These are phyloP conservation scores for Dromas ardeola DNA, from an alignment of 2,113 vertebrate species.

Conservation along the genomic window DNA sequence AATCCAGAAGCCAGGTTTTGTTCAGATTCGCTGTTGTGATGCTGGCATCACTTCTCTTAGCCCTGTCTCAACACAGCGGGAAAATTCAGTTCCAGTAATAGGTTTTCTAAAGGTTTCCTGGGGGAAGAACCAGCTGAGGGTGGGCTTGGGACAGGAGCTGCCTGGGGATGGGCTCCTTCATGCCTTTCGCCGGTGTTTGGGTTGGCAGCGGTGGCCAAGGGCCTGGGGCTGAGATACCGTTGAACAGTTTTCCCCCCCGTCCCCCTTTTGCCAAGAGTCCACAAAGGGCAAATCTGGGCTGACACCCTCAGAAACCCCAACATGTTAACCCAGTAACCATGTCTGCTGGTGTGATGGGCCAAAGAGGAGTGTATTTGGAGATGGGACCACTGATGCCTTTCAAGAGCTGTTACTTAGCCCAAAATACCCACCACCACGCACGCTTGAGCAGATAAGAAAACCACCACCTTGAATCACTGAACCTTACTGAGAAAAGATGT, in stretches of 20 bases:
- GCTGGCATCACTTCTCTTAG: not conserved
- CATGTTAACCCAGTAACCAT: not conserved
- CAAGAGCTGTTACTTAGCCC: not conserved
- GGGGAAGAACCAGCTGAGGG: not conserved
- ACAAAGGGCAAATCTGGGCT: not conserved
- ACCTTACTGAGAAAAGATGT: not conserved
- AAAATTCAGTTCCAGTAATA: not conserved
- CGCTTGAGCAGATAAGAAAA: not conserved
- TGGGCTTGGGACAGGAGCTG: not conserved
- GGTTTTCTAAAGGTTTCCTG: not conserved
- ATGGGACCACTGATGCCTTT: not conserved
- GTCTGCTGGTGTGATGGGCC: accelerated
- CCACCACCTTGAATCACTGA: not conserved
- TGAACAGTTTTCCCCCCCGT: not conserved
- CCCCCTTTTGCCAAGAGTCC: not conserved
- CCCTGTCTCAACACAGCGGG: not conserved
- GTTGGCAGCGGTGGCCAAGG: not conserved
- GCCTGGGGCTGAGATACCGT: not conserved
- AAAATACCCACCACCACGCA: not conserved
- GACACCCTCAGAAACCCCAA: not conserved
- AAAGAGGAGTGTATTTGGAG: accelerated
- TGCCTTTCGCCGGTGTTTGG: not conserved
- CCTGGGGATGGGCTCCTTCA: not conserved
- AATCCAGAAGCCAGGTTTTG: not conserved
- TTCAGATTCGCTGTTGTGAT: not conserved